Evolutionary conservation across 2,113 vertebrate genomes (phyloP).

Genomic region (Athene noctua): DNA sequence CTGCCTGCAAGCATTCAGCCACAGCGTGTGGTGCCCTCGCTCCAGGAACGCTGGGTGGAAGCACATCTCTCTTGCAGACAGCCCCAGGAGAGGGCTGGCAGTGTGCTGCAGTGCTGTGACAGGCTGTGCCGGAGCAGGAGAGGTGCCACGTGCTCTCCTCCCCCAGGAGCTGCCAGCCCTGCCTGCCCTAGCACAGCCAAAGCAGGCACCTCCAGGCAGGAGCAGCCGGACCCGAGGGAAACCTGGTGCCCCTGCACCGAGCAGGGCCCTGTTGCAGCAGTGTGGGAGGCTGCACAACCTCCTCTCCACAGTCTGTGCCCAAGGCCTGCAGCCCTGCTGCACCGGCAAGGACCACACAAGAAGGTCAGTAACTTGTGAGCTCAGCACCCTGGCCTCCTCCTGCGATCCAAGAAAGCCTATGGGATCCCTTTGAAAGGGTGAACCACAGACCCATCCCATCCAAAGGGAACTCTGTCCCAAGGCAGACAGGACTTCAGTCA

Average conservation of each 20-base stretch:
- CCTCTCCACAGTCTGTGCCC: not conserved
- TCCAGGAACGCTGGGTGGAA: not conserved
- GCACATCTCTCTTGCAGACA: not conserved
- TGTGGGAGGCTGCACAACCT: not conserved
- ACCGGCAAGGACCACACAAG: accelerated
- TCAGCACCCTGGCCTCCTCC: not conserved
- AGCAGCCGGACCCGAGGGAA: not conserved
- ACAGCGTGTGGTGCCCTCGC: accelerated
- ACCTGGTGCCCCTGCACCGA: accelerated
- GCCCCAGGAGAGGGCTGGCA: not conserved
- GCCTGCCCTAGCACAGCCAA: not conserved
- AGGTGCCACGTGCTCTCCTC: accelerated
- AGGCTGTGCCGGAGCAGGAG: not conserved
- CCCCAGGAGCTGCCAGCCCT: not conserved
- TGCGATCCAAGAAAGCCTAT: not conserved
- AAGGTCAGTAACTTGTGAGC: not conserved
- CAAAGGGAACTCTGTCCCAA: not conserved
- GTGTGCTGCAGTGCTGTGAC: not conserved
- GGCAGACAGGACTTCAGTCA: not conserved
- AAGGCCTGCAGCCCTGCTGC: not conserved
- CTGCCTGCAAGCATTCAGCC: too few relatives aligned
- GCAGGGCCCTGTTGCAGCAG: not conserved
- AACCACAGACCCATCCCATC: not conserved
- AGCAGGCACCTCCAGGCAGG: not conserved
- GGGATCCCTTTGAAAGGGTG: not conserved